These are phyloP conservation scores for Lasioglossum lativentre DNA, from an alignment of 2,888 invertebrate species.

Conservation along the genomic window DNA sequence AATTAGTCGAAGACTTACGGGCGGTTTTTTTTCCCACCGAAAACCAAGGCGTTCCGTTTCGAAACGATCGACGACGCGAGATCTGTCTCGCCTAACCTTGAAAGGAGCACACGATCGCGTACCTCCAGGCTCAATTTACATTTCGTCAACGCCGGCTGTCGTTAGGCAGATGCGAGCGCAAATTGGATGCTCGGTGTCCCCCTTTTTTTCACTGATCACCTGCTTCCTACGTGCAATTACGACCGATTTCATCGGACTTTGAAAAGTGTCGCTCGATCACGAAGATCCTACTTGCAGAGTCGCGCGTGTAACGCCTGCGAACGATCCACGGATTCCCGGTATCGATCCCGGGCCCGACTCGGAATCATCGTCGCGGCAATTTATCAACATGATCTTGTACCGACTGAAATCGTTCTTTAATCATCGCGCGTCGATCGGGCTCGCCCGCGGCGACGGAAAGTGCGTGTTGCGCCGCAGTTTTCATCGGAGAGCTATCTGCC, in stretches of 20 bases:
- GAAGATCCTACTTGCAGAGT: constrained; percentile 61
- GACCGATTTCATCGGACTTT: constrained; percentile 78
- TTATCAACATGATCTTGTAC: constrained; percentile 49
- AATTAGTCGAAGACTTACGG: constrained; percentile 18
- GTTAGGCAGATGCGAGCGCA: constrained; percentile 82
- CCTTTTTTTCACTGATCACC: constrained; percentile 74
- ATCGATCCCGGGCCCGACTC: constrained; percentile 12
- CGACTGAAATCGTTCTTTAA: constrained; percentile 37
- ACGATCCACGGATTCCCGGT: constrained; percentile 52
- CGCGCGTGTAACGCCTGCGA: constrained; percentile 57
- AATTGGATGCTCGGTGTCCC: constrained; percentile 77
- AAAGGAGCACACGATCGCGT: constrained; percentile 43
- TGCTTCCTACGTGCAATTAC: constrained; percentile 79
- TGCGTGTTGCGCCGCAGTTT: background rate
- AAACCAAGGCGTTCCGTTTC: background rate
- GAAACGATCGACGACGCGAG: constrained; percentile 26
- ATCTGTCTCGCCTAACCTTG: constrained; percentile 32
- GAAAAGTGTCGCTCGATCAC: constrained; percentile 77
- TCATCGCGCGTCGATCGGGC: constrained; percentile 9
- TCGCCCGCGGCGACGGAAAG: constrained; percentile 15
- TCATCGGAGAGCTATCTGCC: background rate
- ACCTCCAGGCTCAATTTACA: constrained; percentile 75
- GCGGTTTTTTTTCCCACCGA: background rate
- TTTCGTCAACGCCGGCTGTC: constrained; percentile 82
- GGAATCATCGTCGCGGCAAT: constrained; percentile 42